phyloP scores from a whole-genome alignment of 2,797 vertebrate species.

The Loris lydekkerianus region DNA sequence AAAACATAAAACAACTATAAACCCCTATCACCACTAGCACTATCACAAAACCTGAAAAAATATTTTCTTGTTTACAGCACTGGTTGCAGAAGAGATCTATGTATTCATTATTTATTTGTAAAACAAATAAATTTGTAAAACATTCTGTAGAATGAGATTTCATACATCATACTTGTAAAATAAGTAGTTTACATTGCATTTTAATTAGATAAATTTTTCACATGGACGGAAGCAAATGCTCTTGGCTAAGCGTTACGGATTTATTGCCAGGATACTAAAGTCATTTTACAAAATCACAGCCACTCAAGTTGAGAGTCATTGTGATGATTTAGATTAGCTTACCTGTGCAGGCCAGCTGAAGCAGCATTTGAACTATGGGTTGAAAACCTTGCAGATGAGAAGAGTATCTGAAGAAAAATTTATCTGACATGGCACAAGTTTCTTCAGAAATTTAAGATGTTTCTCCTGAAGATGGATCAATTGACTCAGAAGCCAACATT shows the following conservation, averaged over 20 bases:
- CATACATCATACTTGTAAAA: no score
- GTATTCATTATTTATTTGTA: no score
- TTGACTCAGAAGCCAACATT: neutral
- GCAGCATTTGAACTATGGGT: constrained; percentile 11
- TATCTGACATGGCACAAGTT: neutral
- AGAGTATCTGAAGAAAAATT: neutral
- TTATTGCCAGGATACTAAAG: constrained; percentile 68
- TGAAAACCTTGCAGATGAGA: constrained; percentile 58
- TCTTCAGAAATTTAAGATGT: constrained; percentile 32
- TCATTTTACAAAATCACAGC: constrained; percentile 52
- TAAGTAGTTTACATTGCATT: no score
- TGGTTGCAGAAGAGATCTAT: no score
- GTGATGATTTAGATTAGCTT: constrained; percentile 57
- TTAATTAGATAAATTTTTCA: no score
- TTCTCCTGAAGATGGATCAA: constrained; percentile 54
- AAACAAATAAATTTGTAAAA: no score
- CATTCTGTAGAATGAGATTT: no score
- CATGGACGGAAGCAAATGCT: no score
- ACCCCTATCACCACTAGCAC: no score
- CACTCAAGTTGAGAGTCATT: neutral
- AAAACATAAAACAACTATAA: no score
- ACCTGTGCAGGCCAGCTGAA: neutral
- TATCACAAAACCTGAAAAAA: no score
- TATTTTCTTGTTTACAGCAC: no score
- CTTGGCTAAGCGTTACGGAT: neutral